Base-by-base conservation (phyloP, 2,888 invertebrate species). In the Microplitis deprimator region DNA sequence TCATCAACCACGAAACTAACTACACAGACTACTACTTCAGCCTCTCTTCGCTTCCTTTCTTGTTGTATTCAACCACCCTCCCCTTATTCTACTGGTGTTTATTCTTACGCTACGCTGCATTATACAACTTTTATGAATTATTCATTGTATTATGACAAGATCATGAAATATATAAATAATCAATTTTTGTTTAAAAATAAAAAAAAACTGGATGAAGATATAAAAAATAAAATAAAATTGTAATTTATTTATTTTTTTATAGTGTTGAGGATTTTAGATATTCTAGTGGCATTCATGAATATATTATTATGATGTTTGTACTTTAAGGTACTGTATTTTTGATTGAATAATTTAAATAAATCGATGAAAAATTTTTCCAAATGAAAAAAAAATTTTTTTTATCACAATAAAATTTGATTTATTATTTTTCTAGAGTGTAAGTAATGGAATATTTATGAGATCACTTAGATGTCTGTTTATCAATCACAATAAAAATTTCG, bases 61-160 rank as follows among this genome's bases (percentile, higher is more conserved):
- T 69, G 62, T 50, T 40, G 70, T 70, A 60, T 71, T 10, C 77
- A 68, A 72, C 65, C 10, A 10, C 65, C 62, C 69, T 65, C 62
- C 69, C 59, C 38, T 39, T 50, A 67, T 50, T 50, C 50, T 50
- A 50, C 50, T 13, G 50, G 13, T 50, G 50, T 50, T 50, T 50
- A 50, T 50, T 50, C 50, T 50, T 50, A 50, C 50, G 50, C 50
- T 50, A 50, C 50, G 13, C 50, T 50, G 5, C 13, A 50, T 50
- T 50, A 13, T 50, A 5, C 8, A 50, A 50, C 50, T 50, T 50
- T 50, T 50, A 84, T 85, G 83, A 85, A 85, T 85, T 83, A 84
- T 83, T 77, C 82, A 84, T 82, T 79, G 75, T 78, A 80, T 84
- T 82, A 82, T 84, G 82, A 80, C 80, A 72, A 80, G 81, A 76